phyloP scores from a whole-genome alignment of 2,797 vertebrate species.

The Pipistrellus kuhlii region DNA sequence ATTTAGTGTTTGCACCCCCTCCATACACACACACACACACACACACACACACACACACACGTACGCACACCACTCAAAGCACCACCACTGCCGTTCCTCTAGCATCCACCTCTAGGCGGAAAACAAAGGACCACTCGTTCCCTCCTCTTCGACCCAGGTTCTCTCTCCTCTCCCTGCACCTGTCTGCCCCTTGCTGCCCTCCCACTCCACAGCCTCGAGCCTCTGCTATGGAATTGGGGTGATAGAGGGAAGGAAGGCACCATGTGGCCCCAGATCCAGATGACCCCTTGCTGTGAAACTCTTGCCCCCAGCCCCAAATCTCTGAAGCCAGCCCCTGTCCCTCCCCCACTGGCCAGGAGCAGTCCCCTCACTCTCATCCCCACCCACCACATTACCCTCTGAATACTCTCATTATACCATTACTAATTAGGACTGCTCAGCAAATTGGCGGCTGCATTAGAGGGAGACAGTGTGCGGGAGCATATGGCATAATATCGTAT shows the following conservation, averaged over 20 bases:
- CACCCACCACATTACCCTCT: conserved; percentile 94
- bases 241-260: neutral
- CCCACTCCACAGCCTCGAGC: neutral
- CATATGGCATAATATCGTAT: conserved; percentile 99
- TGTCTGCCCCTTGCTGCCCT: neutral
- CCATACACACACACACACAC: neutral
- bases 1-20: neutral
- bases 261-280: neutral
- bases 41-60: neutral
- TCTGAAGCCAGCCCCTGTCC: conserved; percentile 73
- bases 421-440: conserved; percentile 99
- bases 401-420: conserved; percentile 98
- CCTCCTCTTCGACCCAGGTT: no score
- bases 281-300: neutral
- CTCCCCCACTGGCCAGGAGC: conserved; percentile 87
- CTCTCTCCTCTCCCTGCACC: neutral
- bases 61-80: neutral
- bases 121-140: conserved; percentile 51
- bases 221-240: neutral
- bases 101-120: neutral
- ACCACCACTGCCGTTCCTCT: neutral
- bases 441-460: conserved; percentile 97
- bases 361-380: conserved; percentile 90
- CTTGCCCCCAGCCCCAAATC: neutral
- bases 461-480: conserved; percentile 96